Percentiles rank a stretch among this genome's conserved stretches.
Conservation (phyloP, 1,140 invertebrate genomes). For the Pogonomyrmex barbatus region DNA sequence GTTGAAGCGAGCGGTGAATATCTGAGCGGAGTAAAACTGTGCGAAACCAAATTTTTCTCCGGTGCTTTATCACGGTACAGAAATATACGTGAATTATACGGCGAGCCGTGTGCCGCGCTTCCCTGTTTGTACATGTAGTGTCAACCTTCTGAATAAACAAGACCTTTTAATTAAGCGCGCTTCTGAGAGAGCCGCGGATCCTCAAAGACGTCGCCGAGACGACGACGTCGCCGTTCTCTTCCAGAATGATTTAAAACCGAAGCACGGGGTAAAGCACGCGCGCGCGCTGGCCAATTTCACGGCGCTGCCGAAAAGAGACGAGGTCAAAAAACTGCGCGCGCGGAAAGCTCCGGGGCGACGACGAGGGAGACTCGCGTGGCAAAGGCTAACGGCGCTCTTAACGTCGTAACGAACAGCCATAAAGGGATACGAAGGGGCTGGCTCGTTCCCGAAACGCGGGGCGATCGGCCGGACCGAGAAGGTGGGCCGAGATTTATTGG, state of each 20-base stretch:
- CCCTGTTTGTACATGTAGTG: constrained; percentile 48
- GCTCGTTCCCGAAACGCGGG: constrained; percentile 67
- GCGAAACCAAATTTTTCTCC: constrained; percentile 18
- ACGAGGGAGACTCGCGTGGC: constrained; percentile 32
- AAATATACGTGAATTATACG: constrained; percentile 38
- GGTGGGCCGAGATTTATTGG: constrained; percentile 77
- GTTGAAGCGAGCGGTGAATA: neutral
- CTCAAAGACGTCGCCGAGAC: constrained; percentile 45
- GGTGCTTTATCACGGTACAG: neutral
- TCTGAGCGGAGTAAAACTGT: neutral
- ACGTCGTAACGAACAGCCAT: constrained; percentile 60
- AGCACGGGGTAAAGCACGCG: neutral
- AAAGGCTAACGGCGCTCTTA: constrained; percentile 62
- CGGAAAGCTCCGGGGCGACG: neutral
- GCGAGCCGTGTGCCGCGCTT: constrained; percentile 1
- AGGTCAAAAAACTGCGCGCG: constrained; percentile 31
- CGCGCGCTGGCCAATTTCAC: constrained; percentile 43
- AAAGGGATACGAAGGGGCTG: constrained; percentile 30
- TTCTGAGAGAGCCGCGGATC: neutral
- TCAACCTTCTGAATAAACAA: constrained; percentile 64
- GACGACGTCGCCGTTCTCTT: constrained; percentile 17
- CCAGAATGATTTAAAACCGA: constrained; percentile 68
- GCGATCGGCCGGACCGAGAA: constrained; percentile 76
- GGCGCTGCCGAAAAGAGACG: constrained; percentile 39
- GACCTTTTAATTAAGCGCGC: constrained; percentile 72